Conservation (phyloP, 2,888 invertebrate genomes). For the Serrognathus titanus region DNA sequence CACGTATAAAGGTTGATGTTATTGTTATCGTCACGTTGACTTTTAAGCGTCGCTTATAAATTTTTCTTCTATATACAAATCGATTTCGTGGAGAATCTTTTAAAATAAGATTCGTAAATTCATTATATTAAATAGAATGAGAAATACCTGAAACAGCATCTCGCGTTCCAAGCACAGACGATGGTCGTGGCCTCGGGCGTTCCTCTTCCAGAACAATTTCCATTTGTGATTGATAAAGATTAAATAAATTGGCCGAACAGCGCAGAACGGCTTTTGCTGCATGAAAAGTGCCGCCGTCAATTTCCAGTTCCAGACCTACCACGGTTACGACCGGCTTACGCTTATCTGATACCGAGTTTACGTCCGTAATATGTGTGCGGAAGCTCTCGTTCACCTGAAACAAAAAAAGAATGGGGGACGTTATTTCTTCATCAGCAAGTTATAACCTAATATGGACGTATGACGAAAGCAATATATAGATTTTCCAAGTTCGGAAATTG, state of each 20-base stretch:
- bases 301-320: slow-evolving; percentile 56
- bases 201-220: slow-evolving; percentile 69
- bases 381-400: slow-evolving; percentile 39
- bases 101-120: neutral
- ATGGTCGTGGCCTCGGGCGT: slow-evolving; percentile 69
- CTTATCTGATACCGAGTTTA: slow-evolving; percentile 27
- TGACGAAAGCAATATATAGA: no score
- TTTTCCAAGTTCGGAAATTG: neutral
- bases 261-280: slow-evolving; percentile 62
- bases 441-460: neutral
- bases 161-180: slow-evolving; percentile 68
- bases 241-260: slow-evolving; percentile 67
- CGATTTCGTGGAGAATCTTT: slow-evolving; percentile 3
- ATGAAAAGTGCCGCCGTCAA: slow-evolving; percentile 61
- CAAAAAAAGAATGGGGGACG: slow-evolving; percentile 12
- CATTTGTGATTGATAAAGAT: slow-evolving; percentile 61
- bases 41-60: no score
- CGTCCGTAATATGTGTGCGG: slow-evolving; percentile 28
- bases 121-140: neutral
- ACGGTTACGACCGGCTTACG: slow-evolving; percentile 35
- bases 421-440: neutral
- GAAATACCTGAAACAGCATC: slow-evolving; percentile 28
- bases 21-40: no score
- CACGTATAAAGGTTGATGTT: no score
- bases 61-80: neutral